These are phyloP conservation scores for Morpho deidamia DNA, from an alignment of 2,888 invertebrate species.

Conservation along the genomic window DNA sequence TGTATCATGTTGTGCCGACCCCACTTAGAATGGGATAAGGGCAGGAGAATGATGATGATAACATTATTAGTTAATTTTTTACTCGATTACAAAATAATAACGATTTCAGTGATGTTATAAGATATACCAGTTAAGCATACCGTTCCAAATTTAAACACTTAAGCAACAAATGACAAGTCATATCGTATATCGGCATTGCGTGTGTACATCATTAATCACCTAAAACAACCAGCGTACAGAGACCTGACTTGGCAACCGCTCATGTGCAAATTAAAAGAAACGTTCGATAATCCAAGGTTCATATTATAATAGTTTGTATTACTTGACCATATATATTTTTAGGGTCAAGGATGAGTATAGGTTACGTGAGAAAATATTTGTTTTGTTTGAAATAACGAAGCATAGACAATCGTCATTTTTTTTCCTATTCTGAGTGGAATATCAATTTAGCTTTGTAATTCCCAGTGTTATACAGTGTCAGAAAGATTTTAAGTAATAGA, in stretches of 20 bases:
- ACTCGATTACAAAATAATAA: background rate
- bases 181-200: conserved; percentile 28
- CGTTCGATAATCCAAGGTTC: conserved; percentile 2
- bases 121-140: conserved; percentile 6
- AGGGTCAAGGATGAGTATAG: conserved; percentile 57
- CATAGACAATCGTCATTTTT: conserved; percentile 5
- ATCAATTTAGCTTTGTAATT: conserved; percentile 3
- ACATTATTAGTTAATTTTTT: no score
- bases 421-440: conserved; percentile 16
- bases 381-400: conserved; percentile 21
- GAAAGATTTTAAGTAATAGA: no score
- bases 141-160: conserved; percentile 21
- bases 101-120: background rate
- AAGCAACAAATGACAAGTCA: conserved; percentile 24
- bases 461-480: no score
- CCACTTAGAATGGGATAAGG: no score
- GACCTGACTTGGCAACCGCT: conserved; percentile 5
- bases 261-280: no score
- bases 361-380: conserved; percentile 28
- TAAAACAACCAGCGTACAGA: conserved; percentile 16
- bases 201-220: conserved; percentile 1
- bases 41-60: no score
- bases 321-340: conserved; percentile 29
- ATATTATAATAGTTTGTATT: background rate
- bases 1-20: no score